A percentile compares a stretch with the other conserved stretches of the same genome.
Conservation (phyloP, 2,888 invertebrate species). For the Chesias legatella region DNA sequence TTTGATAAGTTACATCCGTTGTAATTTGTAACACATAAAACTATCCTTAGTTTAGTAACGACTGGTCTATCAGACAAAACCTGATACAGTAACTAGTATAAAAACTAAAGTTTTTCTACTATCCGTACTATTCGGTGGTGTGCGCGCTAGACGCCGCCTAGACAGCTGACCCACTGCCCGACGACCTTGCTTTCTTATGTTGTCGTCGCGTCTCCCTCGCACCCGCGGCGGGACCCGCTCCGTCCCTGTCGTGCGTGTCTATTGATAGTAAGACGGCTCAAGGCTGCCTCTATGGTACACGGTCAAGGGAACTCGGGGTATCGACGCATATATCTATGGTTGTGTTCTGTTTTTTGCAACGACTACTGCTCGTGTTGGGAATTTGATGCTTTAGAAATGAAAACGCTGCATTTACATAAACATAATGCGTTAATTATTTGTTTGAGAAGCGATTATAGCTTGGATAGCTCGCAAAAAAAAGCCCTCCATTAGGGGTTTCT, state of each 20-base stretch:
- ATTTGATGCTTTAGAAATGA: no score
- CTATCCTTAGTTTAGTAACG: no score
- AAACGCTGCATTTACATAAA: no score
- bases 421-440: no score
- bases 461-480: no score
- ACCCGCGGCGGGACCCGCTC: slow-evolving; percentile 25
- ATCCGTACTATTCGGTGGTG: slow-evolving; percentile 53
- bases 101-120: slow-evolving; percentile 34
- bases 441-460: no score
- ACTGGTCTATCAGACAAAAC: no score
- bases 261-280: slow-evolving; percentile 66
- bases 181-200: slow-evolving; percentile 78
- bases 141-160: slow-evolving; percentile 75
- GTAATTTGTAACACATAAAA: no score
- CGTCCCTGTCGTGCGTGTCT: slow-evolving; percentile 56
- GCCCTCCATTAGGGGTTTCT: no score
- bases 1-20: no score
- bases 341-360: background rate
- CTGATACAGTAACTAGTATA: no score
- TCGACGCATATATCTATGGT: slow-evolving; percentile 9
- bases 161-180: slow-evolving; percentile 77
- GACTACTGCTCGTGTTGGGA: no score
- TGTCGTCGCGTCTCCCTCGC: slow-evolving; percentile 58
- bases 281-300: slow-evolving; percentile 39
- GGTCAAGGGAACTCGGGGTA: slow-evolving; percentile 25